Conservation (phyloP, 2,113 vertebrate species). For the Myotis davidii region DNA sequence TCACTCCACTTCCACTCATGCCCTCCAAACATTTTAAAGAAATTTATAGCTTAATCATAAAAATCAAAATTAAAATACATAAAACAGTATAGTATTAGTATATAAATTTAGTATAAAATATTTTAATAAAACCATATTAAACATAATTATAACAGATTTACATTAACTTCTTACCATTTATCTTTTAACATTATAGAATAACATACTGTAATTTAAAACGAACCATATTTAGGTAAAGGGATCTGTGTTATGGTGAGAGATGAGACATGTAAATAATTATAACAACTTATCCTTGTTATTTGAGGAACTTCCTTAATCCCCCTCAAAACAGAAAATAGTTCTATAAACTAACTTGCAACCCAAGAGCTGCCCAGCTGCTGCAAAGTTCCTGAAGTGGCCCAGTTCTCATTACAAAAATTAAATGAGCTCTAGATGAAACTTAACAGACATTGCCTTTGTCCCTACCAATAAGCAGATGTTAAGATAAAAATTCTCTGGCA, state of each 20-base stretch:
- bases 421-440: slow-evolving; percentile 32
- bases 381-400: neutral
- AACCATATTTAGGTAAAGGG: neutral
- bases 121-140: slow-evolving; percentile 16
- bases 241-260: neutral
- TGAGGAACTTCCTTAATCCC: neutral
- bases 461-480: neutral
- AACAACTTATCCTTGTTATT: neutral
- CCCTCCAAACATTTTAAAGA: neutral
- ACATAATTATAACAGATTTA: neutral
- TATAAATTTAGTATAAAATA: slow-evolving; percentile 22
- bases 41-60: neutral
- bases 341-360: neutral
- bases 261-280: slow-evolving; percentile 5
- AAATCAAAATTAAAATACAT: slow-evolving; percentile 5
- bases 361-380: neutral
- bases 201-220: neutral
- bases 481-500: slow-evolving; percentile 23
- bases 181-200: slow-evolving; percentile 5
- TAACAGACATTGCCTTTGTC: neutral
- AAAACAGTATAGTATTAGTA: neutral
- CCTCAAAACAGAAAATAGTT: slow-evolving; percentile 28
- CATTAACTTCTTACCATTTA: neutral
- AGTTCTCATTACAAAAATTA: slow-evolving; percentile 34
- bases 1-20: neutral